phyloP scores from a whole-genome alignment of 2,113 vertebrate genomes.

The Plecturocebus donacophilus region DNA sequence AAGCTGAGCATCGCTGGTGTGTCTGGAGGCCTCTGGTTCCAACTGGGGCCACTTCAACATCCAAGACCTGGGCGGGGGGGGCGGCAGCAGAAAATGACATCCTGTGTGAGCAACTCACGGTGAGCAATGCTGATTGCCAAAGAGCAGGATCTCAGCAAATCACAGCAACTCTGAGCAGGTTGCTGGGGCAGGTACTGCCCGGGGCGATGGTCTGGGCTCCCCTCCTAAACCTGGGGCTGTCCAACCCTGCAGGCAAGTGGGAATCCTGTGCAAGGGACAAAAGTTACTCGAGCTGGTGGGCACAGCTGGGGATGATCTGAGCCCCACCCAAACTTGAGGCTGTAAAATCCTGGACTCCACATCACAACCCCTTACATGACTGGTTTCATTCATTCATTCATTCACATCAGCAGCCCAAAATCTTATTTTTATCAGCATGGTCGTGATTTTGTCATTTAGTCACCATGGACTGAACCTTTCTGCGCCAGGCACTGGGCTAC shows the following conservation, averaged over 20 bases:
- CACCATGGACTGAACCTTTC: background rate
- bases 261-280: no score
- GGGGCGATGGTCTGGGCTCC: rapidly evolving
- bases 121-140: background rate
- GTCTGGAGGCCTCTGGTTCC: background rate
- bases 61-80: background rate
- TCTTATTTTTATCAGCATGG: no score
- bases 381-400: background rate
- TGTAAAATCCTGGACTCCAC: background rate
- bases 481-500: background rate
- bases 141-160: rapidly evolving
- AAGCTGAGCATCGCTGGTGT: background rate
- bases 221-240: no score
- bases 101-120: rapidly evolving
- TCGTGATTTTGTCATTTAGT: no score
- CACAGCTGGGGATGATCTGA: background rate
- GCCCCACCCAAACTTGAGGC: background rate
- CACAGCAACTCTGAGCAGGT: no score
- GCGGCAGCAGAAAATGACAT: background rate
- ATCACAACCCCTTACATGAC: background rate
- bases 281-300: background rate
- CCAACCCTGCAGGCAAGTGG: no score
- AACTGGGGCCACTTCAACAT: background rate
- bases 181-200: no score
- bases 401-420: background rate